phyloP scores from a whole-genome alignment of 2,888 invertebrate genomes.

The Leucozona laternaria region DNA sequence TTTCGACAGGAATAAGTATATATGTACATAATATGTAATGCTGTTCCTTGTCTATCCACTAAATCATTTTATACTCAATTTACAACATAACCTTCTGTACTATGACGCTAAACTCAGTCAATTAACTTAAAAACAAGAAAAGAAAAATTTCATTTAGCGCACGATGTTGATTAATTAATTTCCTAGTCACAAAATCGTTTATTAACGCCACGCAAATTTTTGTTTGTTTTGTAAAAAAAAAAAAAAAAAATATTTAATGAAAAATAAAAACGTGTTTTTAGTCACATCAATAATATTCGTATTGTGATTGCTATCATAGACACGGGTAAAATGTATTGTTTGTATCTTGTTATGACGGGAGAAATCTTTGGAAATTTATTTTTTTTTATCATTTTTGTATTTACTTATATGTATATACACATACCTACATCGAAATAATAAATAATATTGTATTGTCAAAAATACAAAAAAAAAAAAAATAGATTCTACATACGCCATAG shows the following conservation, averaged over 20 bases:
- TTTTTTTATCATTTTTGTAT: background rate
- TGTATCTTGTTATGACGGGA: background rate
- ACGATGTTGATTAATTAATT: conserved; percentile 45
- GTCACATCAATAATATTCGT: background rate
- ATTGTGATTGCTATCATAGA: background rate
- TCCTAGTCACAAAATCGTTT: conserved; percentile 19
- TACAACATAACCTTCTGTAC: background rate
- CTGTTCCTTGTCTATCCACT: no score
- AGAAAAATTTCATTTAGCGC: conserved; percentile 33
- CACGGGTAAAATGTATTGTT: background rate
- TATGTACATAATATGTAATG: no score
- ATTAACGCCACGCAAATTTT: conserved; percentile 7
- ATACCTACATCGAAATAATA: background rate
- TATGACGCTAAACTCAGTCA: background rate
- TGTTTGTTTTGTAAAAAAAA: background rate
- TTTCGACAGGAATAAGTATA: no score
- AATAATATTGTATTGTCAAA: background rate
- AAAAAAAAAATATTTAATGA: background rate
- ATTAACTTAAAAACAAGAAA: conserved; percentile 19
- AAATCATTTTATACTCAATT: no score
- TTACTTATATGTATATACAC: background rate
- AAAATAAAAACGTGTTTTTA: conserved; percentile 13
- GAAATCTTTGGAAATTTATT: conserved; percentile 11
- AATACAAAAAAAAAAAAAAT: conserved; percentile 5
- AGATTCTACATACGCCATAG: conserved; percentile 52